A percentile compares a stretch with the other conserved stretches of the same genome.
These are phyloP conservation scores for Cavia porcellus DNA, from an alignment of 2,113 vertebrate species.

Conservation along the genomic window DNA sequence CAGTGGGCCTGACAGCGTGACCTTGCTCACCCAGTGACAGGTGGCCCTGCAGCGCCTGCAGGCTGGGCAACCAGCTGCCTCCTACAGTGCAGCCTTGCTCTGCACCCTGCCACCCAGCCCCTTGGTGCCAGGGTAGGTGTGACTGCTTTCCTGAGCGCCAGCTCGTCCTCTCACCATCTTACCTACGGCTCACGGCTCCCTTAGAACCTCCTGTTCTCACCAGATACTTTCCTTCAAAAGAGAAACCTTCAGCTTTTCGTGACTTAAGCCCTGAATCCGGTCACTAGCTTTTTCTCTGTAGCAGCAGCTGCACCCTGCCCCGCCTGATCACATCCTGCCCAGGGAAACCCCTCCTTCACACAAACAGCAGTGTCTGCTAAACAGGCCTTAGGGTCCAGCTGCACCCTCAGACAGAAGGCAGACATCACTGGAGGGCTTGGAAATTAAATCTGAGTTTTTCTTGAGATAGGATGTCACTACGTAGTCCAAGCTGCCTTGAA, in stretches of 20 bases:
- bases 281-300: background rate
- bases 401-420: too few species aligned
- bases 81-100: background rate
- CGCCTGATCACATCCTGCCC: background rate
- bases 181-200: background rate
- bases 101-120: background rate
- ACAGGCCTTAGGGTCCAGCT: background rate
- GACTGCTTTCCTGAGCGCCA: background rate
- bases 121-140: too few species aligned
- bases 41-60: background rate
- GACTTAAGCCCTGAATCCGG: background rate
- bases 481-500: background rate
- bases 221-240: background rate
- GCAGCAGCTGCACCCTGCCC: rapidly evolving
- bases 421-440: too few species aligned
- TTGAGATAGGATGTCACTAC: background rate
- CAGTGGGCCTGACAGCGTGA: background rate
- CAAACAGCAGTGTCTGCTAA: rapidly evolving
- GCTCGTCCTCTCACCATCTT: background rate
- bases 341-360: background rate
- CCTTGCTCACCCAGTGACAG: background rate
- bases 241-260: background rate
- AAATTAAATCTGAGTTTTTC: background rate
- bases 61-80: too few species aligned
- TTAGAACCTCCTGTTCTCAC: background rate